phyloP scores from a whole-genome alignment of 2,797 vertebrate genomes.

The Chrysolophus pictus region DNA sequence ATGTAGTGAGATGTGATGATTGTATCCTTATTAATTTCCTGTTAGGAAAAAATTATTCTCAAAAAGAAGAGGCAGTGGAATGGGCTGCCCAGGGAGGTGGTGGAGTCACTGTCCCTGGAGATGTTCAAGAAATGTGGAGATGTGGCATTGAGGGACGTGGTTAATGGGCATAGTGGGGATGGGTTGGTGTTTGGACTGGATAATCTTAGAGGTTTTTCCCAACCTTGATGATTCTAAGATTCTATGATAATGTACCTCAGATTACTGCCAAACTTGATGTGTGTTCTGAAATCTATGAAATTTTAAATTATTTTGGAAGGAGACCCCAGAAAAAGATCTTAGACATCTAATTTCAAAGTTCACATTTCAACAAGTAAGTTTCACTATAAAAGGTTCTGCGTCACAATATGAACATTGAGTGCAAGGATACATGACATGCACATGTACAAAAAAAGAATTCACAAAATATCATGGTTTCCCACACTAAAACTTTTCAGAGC shows the following conservation, averaged over 20 bases:
- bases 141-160: no score
- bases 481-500: neutral
- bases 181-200: no score
- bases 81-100: no score
- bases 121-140: no score
- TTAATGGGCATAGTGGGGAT: no score
- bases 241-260: neutral
- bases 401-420: neutral
- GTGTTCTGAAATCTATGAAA: neutral
- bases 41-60: no score
- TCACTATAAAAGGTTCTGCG: neutral
- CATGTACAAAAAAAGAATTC: neutral
- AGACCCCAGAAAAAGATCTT: neutral
- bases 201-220: no score
- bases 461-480: neutral
- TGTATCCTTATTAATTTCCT: neutral
- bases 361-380: neutral
- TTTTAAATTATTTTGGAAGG: neutral
- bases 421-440: neutral
- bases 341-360: neutral
- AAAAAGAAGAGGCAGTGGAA: no score
- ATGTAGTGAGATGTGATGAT: neutral
- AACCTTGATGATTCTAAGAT: no score
- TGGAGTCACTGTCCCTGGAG: no score
- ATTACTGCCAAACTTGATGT: neutral